Base-by-base conservation (phyloP, 92 coral and sea anemone species). In the Meandrina meandrites region DNA sequence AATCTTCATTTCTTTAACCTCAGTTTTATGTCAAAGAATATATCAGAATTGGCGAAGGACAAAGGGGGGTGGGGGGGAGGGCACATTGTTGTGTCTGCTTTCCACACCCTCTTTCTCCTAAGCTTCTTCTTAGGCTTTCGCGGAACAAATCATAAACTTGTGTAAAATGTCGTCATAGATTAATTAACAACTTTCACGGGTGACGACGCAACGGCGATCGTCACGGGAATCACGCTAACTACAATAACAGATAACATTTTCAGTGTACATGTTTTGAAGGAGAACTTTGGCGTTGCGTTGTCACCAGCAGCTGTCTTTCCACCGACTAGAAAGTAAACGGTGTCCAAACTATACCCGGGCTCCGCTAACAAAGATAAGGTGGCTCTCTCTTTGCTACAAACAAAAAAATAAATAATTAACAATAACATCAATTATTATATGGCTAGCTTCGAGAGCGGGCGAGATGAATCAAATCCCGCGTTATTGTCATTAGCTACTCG, bases 321-420 rank as follows among this genome's bases (percentile, higher is more conserved):
- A 27, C 98, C 99, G 58, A 95, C 85, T 32, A 96, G 88, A 75
- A 96, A 93, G 76, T 92, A 92, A 22, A 96, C 98, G 3, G 99
- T 93, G 72, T 94, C 95, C 69, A 96, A 72, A 28, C 91, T 92
- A 45, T 94, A 96, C 8, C 99, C 98, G 8, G 99, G 99, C 69
- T 96, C 99, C 0, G 96, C 98, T 22, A 96, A 87, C 79, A 96
- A 71, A 0, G 96, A 91, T 19, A 95, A 90, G 2, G 98, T 94
- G 19, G 98, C 98, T 67, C 99, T 94, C 74, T 95, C 99, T 84
- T 66, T 66, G 71, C 71, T 66, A 10, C 12, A 28, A 27, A 6
- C 7, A n/a, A n/a, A n/a, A n/a, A n/a, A n/a, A n/a, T n/a, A n/a
- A n/a, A n/a, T n/a, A n/a, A n/a, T n/a, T n/a, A n/a, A n/a, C n/a